A percentile compares a stretch with the other conserved stretches of the same genome.
phyloP scores from a whole-genome alignment of 53 echinoderm and acorn worm genomes.

The Apostichopus leukothele region DNA sequence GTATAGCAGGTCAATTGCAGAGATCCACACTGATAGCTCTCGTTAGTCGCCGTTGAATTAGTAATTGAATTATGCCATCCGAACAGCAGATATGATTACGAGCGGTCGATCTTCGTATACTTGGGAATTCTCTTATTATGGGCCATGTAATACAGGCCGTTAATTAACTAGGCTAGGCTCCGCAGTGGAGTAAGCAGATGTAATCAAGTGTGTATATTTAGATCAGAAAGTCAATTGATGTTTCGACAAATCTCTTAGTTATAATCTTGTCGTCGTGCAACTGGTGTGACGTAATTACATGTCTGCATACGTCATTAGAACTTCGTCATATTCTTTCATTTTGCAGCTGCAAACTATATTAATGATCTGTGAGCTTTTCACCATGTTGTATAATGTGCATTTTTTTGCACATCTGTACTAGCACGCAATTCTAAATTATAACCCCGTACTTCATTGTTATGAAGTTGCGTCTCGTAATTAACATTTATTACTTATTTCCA shows the following conservation, averaged over 20 bases:
- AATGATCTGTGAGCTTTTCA: no score
- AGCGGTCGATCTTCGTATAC: neutral
- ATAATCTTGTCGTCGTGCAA: neutral
- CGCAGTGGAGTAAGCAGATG: no score
- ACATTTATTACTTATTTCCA: no score
- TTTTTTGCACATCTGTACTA: no score
- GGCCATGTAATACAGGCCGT: neutral
- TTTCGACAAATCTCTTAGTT: neutral
- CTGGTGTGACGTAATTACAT: constrained; percentile 27
- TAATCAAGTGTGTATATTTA: constrained; percentile 4
- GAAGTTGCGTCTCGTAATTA: no score
- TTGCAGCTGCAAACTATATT: no score
- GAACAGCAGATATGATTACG: neutral
- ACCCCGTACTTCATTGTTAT: no score
- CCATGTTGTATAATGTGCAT: no score
- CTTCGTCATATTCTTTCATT: no score
- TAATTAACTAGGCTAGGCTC: no score
- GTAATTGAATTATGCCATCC: constrained; percentile 28
- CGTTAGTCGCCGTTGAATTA: constrained; percentile 18
- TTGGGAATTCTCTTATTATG: neutral
- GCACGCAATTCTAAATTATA: no score
- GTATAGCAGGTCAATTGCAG: constrained; percentile 33
- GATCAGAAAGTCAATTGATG: neutral
- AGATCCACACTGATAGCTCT: constrained; percentile 13
- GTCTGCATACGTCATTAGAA: neutral